phyloP scores from a whole-genome alignment of 2,888 invertebrate species.

The Drosophila mulleri region DNA sequence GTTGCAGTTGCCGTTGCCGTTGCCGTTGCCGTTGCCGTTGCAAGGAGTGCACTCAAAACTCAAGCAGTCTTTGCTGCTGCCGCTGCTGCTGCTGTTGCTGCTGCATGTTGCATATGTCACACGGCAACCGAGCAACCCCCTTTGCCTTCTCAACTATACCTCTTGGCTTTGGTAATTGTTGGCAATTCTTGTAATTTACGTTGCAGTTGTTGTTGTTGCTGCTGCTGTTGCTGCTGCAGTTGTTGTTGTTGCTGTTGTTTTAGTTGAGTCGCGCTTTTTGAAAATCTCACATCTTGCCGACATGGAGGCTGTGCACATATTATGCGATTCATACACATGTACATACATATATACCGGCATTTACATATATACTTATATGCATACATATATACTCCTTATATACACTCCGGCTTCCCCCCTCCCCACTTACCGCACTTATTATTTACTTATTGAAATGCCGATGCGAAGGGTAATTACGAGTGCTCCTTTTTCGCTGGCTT shows the following conservation, averaged over 20 bases:
- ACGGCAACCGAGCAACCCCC: conserved; percentile 40
- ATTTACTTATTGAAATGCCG: conserved; percentile 61
- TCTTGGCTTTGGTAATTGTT: conserved; percentile 61
- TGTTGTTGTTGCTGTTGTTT: conserved; percentile 4
- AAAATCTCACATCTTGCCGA: conserved; percentile 75
- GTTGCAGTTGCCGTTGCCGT: conserved; percentile 37
- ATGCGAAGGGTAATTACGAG: conserved; percentile 60
- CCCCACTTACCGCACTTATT: conserved; percentile 12
- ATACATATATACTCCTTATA: conserved; percentile 6
- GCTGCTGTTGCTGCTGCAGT: conserved; percentile 9
- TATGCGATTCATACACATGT: conserved; percentile 22
- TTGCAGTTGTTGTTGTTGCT: conserved; percentile 59
- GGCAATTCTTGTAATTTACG: conserved; percentile 76
- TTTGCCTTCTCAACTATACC: conserved; percentile 10
- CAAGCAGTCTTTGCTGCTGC: conserved; percentile 42
- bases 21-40: neutral
- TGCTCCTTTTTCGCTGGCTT: conserved; percentile 48
- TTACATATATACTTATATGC: neutral
- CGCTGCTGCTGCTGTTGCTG: neutral
- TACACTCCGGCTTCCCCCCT: neutral
- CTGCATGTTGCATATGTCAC: conserved; percentile 50
- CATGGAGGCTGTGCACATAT: conserved; percentile 50
- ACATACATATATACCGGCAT: too few species aligned
- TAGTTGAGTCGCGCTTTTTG: conserved; percentile 20
- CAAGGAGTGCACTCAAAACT: conserved; percentile 57